Conservation (phyloP, 2,888 invertebrate genomes). For the Ceratothoa steindachneri region DNA sequence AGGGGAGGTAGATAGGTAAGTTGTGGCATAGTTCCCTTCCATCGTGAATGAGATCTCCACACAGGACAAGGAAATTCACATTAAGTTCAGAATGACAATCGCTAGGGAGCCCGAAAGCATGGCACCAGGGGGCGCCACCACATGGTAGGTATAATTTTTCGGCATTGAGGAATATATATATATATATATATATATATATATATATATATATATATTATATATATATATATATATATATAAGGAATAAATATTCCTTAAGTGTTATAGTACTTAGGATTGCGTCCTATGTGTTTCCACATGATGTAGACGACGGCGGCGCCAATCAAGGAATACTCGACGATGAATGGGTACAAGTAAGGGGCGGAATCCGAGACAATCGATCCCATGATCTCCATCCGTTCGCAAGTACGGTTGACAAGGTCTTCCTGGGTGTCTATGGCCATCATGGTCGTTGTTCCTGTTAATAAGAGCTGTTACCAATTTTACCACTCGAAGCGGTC, state of each 20-base stretch:
- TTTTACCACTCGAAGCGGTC: too few species aligned
- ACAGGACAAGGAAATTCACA: too few species aligned
- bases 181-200: background rate
- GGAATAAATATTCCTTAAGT: background rate
- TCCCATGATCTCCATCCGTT: slow-evolving; percentile 83
- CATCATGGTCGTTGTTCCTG: background rate
- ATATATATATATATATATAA: background rate
- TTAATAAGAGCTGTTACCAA: too few species aligned
- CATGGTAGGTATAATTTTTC: too few species aligned
- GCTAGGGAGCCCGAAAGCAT: too few species aligned
- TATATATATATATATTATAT: background rate
- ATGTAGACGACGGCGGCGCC: slow-evolving; percentile 92
- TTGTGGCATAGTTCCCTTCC: too few species aligned
- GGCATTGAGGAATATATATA: background rate
- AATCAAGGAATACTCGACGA: slow-evolving; percentile 90
- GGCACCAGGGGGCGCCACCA: too few species aligned
- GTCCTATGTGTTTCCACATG: slow-evolving; percentile 93
- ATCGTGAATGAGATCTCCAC: too few species aligned
- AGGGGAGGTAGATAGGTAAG: too few species aligned
- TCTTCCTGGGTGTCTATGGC: slow-evolving; percentile 31
- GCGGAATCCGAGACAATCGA: slow-evolving; percentile 87
- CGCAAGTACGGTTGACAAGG: slow-evolving; percentile 59
- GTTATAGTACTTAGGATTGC: slow-evolving; percentile 67
- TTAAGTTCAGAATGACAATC: too few species aligned
- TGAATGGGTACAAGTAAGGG: slow-evolving; percentile 91